Conservation (phyloP, 2,113 vertebrate species). For the Atlantisia rogersi region DNA sequence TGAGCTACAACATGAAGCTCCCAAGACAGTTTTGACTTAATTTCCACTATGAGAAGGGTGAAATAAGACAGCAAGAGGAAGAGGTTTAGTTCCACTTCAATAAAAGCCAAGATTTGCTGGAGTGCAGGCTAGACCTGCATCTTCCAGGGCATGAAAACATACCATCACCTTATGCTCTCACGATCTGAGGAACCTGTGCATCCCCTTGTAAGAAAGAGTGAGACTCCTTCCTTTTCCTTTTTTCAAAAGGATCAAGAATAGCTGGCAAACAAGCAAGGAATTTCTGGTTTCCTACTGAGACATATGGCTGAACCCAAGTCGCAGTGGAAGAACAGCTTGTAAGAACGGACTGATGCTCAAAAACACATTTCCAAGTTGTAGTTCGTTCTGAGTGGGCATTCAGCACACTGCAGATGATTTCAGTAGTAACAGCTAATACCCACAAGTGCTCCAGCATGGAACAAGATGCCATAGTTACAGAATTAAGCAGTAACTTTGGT, state of each 20-base stretch:
- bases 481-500: neutral
- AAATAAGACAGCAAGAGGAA: neutral
- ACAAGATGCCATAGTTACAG: neutral
- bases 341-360: neutral
- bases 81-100: neutral
- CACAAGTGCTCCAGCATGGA: neutral
- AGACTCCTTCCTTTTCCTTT: neutral
- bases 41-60: neutral
- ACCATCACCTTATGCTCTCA: neutral
- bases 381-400: neutral
- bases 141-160: neutral
- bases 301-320: neutral
- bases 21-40: neutral
- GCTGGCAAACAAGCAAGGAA: neutral
- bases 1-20: neutral
- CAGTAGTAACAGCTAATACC: neutral
- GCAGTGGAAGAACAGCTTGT: neutral
- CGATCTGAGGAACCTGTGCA: neutral
- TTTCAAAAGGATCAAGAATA: neutral
- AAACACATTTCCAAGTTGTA: neutral
- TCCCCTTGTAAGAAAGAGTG: neutral
- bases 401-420: neutral
- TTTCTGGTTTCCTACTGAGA: neutral
- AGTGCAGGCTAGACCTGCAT: neutral
- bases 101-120: neutral